These are phyloP conservation scores for Cheilosia grossa DNA, from an alignment of 2,888 invertebrate genomes.

Conservation along the genomic window DNA sequence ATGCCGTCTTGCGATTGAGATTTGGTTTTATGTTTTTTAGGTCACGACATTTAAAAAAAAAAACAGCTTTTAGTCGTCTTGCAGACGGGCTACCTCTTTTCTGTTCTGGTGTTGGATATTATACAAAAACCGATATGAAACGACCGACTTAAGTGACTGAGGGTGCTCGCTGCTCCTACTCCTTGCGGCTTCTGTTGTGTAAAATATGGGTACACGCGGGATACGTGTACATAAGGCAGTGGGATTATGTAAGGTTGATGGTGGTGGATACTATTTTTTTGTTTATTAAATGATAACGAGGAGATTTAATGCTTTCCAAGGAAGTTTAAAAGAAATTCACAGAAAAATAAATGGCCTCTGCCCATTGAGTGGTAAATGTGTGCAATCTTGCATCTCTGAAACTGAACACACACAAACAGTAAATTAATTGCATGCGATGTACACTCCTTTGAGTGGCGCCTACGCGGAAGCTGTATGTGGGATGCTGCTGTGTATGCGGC, in stretches of 20 bases:
- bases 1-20: constrained; percentile 36
- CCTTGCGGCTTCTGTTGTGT: constrained; percentile 23
- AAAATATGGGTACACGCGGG: constrained; percentile 3
- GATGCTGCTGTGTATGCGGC: not conserved
- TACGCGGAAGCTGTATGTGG: constrained; percentile 50
- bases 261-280: not conserved
- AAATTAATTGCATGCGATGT: constrained; percentile 63
- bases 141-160: constrained; percentile 31
- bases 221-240: not conserved
- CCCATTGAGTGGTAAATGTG: constrained; percentile 17
- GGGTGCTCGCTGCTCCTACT: constrained; percentile 12
- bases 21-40: constrained; percentile 45
- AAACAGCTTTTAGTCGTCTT: not conserved
- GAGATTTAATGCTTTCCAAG: constrained; percentile 4
- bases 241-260: constrained; percentile 37
- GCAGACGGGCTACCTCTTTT: constrained; percentile 50
- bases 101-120: not conserved
- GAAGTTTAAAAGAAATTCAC: constrained; percentile 20
- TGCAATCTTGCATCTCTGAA: not conserved
- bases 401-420: constrained; percentile 15
- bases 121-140: constrained; percentile 7
- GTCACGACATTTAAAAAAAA: constrained; percentile 62
- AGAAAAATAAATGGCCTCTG: constrained; percentile 31
- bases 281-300: not conserved
- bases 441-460: constrained; percentile 64